Evolutionary conservation across 64 coral and sea anemone genomes (phyloP).

Genomic region (Orbicella faveolata): DNA sequence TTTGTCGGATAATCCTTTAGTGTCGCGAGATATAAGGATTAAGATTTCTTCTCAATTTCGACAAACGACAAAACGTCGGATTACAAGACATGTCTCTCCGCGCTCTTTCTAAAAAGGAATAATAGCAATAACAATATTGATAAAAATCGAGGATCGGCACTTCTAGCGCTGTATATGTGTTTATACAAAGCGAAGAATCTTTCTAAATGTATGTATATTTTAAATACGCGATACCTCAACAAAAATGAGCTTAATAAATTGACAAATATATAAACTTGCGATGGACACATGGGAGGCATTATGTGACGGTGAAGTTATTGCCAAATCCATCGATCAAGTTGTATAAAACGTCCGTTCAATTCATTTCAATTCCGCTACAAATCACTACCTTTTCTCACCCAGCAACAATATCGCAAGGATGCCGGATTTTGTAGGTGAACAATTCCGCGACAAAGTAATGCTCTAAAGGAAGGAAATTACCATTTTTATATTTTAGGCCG

Average conservation of each 20-base stretch:
- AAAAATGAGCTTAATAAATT: neutral
- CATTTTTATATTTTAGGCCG: neutral
- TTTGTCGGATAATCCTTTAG: no score
- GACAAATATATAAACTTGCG: neutral
- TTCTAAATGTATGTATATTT: neutral
- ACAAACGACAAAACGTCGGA: no score
- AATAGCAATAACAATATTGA: no score
- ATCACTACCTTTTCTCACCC: neutral
- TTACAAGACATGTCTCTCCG: no score
- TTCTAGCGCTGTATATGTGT: neutral
- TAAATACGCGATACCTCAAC: neutral
- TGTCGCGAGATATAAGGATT: no score
- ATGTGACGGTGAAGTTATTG: neutral
- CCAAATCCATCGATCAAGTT: neutral
- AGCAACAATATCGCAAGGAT: neutral
- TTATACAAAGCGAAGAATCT: neutral
- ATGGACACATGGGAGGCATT: neutral
- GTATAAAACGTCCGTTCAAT: neutral
- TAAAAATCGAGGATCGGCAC: neutral
- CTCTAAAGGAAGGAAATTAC: neutral
- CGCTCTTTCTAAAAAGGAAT: no score
- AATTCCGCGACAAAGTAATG: neutral
- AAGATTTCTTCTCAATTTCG: no score
- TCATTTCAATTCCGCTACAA: neutral
- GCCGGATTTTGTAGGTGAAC: neutral